phyloP scores from a whole-genome alignment of 23 tunicate genomes.

The Clavelina lepadiformis region DNA sequence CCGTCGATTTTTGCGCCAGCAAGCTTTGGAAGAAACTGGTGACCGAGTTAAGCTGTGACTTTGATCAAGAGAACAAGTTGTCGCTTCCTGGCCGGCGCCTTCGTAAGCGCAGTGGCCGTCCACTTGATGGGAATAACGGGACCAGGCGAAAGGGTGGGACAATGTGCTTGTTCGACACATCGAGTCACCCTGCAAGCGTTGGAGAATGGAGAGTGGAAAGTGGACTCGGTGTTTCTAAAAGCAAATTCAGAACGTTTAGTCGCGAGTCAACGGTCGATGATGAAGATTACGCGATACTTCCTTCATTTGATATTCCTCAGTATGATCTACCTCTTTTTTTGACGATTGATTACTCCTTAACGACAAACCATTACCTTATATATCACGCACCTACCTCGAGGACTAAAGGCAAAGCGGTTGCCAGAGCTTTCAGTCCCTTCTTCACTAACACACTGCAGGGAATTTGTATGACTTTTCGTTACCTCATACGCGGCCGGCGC shows the following conservation, averaged over 20 bases:
- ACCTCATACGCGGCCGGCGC: conserved; percentile 36
- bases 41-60: conserved; percentile 79
- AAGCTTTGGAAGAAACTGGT: conserved; percentile 49
- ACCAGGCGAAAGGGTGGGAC: conserved; percentile 44
- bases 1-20: conserved; percentile 39
- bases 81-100: conserved; percentile 7
- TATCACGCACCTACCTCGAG: conserved; percentile 29
- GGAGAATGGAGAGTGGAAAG: conserved; percentile 25
- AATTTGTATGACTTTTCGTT: conserved; percentile 67
- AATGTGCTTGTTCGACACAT: conserved; percentile 33
- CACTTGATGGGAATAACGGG: conserved; percentile 1
- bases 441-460: conserved; percentile 42
- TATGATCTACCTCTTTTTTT: neutral
- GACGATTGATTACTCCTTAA: neutral
- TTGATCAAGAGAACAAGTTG: conserved; percentile 33
- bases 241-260: neutral
- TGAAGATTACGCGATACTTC: too few relatives aligned
- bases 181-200: neutral
- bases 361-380: conserved; percentile 35
- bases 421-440: conserved; percentile 49
- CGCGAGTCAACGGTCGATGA: too few relatives aligned
- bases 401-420: neutral
- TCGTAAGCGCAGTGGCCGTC: neutral
- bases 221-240: conserved; percentile 4
- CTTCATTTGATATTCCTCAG: too few relatives aligned